These are phyloP conservation scores for Drosophila mimica DNA, from an alignment of 2,888 invertebrate species.

Conservation along the genomic window DNA sequence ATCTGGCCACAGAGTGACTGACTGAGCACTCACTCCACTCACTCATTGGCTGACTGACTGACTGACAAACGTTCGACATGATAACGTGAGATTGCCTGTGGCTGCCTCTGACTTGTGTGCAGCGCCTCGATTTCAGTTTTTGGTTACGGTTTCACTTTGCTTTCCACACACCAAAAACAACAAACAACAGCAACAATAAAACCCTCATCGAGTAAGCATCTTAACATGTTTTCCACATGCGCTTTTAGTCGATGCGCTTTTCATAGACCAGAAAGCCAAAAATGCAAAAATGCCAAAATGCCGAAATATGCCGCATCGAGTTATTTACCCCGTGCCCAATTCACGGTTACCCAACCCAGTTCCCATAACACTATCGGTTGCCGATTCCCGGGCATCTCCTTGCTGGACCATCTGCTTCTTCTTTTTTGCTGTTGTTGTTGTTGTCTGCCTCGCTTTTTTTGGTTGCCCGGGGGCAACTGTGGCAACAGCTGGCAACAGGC, in stretches of 20 bases:
- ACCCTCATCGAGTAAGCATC: not conserved
- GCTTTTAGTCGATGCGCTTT: constrained; percentile 42
- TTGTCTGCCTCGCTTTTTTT: not conserved
- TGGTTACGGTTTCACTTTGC: constrained; percentile 22
- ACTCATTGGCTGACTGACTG: constrained; percentile 16
- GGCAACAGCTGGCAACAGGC: constrained; percentile 53
- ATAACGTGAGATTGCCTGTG: constrained; percentile 53
- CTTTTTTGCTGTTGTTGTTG: too few relatives aligned
- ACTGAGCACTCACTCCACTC: constrained; percentile 24
- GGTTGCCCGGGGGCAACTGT: constrained; percentile 17
- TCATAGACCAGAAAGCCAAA: constrained; percentile 9
- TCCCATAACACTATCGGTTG: constrained; percentile 1
- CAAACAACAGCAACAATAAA: not conserved
- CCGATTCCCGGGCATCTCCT: not conserved
- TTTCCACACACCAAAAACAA: not conserved
- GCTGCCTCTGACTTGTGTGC: constrained; percentile 31
- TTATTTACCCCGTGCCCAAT: not conserved
- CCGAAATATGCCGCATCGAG: constrained; percentile 16
- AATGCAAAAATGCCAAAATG: constrained; percentile 4
- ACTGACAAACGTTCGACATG: constrained; percentile 31
- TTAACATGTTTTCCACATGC: not conserved
- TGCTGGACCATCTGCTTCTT: constrained; percentile 13
- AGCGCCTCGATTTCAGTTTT: constrained; percentile 33
- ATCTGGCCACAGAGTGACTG: constrained; percentile 1
- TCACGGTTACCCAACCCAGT: constrained; percentile 6